Evolutionary conservation across 2,888 invertebrate species (phyloP), one percentile per base, ranked within the genome.

Genomic region (Latrodectus elegans): DNA sequence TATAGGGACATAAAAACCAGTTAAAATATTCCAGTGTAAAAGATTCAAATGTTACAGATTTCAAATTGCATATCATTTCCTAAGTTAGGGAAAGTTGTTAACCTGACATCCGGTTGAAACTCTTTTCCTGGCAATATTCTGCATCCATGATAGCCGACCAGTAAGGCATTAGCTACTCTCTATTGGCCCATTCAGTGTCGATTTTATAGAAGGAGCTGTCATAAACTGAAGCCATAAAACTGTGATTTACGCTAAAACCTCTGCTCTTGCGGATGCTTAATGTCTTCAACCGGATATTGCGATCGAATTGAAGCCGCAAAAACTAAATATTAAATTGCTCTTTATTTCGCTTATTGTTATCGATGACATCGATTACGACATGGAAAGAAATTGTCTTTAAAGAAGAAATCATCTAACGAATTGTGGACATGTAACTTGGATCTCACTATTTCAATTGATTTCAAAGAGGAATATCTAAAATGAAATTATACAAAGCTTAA

Each of bases 141-240:
- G 4, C 38, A 17, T 74, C 52, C 73, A 65, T 72, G 79, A 79
- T 74, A 84, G 51, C 67, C 38, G 73, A 26, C 74, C 67, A 74
- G 76, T 12, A 84, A 77, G 68, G 78, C 60, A 84, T 84, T 73
- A 84, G 79, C 55, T 84, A 79, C 73, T 84, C 84, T 84, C 84
- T 84, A 79, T 79, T 84, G 84, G 78, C 55, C 79, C 73, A 78
- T 79, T 84, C 64, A 78, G 78, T 73, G 78, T 60, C 79, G 84
- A 84, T 84, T 84, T 84, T 84, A 84, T 84, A 73, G 84, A 84
- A 68, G 84, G 67, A 84, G 79, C 84, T 84, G 84, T 84, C 84
- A 84, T 84, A 84, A 84, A 84, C 67, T 79, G 78, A 84, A 84
- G 73, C 68, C 78, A 84, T 84, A 84, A 84, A 84, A 84, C 55